Evolutionary conservation across 2,797 vertebrate species (phyloP), one percentile per base, ranked within the genome.

Genomic region (Loris lydekkerianus): DNA sequence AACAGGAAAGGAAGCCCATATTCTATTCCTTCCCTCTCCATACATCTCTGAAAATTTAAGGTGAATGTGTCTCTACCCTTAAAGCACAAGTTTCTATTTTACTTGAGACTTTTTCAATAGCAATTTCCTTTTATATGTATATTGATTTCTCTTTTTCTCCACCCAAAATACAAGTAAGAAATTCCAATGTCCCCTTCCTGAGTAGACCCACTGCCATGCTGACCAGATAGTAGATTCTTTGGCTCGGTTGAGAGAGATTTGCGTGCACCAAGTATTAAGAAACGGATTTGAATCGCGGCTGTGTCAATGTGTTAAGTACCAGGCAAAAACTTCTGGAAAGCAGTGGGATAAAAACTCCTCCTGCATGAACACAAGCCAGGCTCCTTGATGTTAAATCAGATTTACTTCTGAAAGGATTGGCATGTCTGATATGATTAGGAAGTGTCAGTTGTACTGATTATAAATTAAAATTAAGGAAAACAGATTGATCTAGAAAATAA

Each of bases 401-500:
- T 97, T 97, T 97, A 81, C 89, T 97, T 97, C 94, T 98, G 96
- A 97, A 97, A 97, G 95, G 93, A 97, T 95, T 97, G 97, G 94
- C 94, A 96, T 97, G 96, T 95, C 97, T 97, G 95, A 97, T 95
- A 97, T 95, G 97, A 97, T 97, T 96, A 98, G 96, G 97, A 96
- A 96, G 96, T 91, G 88, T 97, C 94, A 87, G 94, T 97, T 96
- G 96, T 97, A 89, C 97, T 97, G 95, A 97, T 98, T 98, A 97
- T 96, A 98, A 98, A 97, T 98, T 98, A 96, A 97, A 98, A 97
- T 97, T 96, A 88, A 93, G 96, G 96, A 96, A 97, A 97, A 94
- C 97, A 97, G 95, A 97, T 97, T 97, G 97, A 97, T 97, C 96
- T 96, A 91, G 95, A 97, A 97, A 97, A 97, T 96, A 95, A 94